A percentile compares a stretch with the other conserved stretches of the same genome.
Evolutionary conservation across 2,888 invertebrate genomes (phyloP).

Genomic region (Hydrotaea cyrtoneurina): DNA sequence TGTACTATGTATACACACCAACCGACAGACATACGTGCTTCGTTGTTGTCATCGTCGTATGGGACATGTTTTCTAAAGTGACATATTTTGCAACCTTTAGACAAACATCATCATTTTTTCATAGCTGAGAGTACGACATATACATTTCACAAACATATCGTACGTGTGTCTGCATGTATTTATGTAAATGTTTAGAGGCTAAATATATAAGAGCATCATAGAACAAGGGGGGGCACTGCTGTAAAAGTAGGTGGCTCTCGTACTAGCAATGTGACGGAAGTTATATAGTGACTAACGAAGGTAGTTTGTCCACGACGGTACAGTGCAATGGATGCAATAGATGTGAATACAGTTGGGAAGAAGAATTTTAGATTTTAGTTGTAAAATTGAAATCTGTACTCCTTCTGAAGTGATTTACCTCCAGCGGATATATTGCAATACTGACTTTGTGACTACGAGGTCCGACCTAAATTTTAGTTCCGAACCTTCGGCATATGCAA

Average conservation of each 20-base stretch:
- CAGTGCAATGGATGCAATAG: too few relatives aligned
- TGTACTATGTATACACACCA: neutral
- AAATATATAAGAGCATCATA: constrained; percentile 3
- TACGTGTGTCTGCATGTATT: too few relatives aligned
- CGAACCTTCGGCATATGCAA: too few relatives aligned
- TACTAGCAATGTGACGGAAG: neutral
- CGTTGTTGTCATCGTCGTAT: neutral
- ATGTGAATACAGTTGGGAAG: too few relatives aligned
- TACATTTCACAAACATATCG: neutral
- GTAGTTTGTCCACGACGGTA: too few relatives aligned
- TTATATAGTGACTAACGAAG: neutral
- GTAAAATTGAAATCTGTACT: too few relatives aligned
- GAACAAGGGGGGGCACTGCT: neutral
- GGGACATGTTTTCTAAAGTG: constrained; percentile 23
- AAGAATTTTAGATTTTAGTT: too few relatives aligned
- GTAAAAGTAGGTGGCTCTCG: neutral
- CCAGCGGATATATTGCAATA: too few relatives aligned
- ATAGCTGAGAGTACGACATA: constrained; percentile 12
- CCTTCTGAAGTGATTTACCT: too few relatives aligned
- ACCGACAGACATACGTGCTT: neutral
- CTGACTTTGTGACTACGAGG: too few relatives aligned
- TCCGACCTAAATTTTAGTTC: too few relatives aligned
- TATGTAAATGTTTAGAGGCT: neutral
- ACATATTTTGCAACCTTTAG: constrained; percentile 32
- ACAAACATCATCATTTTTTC: constrained; percentile 22